Base-by-base conservation (phyloP, 1,140 invertebrate genomes). In the Drosophila bocki region DNA sequence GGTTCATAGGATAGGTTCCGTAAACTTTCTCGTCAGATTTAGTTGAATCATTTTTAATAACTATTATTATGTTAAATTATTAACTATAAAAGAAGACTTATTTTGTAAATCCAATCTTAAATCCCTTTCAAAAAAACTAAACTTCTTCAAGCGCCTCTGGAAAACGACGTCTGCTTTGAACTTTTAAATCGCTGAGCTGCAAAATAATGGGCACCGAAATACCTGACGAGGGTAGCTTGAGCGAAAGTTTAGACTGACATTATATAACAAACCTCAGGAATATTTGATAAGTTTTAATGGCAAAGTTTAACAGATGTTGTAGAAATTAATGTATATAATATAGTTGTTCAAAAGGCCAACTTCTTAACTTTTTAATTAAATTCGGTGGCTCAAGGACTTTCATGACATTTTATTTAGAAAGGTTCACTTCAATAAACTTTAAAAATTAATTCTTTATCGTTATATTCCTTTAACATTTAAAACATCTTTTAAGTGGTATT, bases 181-280 rank as follows among this genome's bases (percentile, higher is more conserved):
- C 70, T 84, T 77, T 81, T 69, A 75, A 83, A 62, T 75, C 75
- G 67, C 54, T 87, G 83, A 63, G 47, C 48, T 81, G 76, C 60
- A 76, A 82, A 75, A 75, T 82, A 86, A 86, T 85, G 82, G 48
- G 47, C 33, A 17, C 19, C 59, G n/a, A 57, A 57, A 68, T 81
- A 80, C 67, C 78, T 84, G 53, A 29, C 82, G 82, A 86, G 78
- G 82, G 82, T 51, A 61, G 69, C 9, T 42, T 29, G 15, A 70
- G 13, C 29, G 4, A 50, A 62, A 33, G 32, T 32, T 9, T 11
- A 0, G 17, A 11, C 13, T 19, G 0, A 11, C 22, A 45, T 19
- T 4, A 6, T 51, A 13, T 9, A 6, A 17, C 11, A 19, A 19
- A 35, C 0, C 11, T 13, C 4, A 0, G 3, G 4, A 37, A 22